phyloP scores from a whole-genome alignment of 2,113 vertebrate species.

The Martes martes region DNA sequence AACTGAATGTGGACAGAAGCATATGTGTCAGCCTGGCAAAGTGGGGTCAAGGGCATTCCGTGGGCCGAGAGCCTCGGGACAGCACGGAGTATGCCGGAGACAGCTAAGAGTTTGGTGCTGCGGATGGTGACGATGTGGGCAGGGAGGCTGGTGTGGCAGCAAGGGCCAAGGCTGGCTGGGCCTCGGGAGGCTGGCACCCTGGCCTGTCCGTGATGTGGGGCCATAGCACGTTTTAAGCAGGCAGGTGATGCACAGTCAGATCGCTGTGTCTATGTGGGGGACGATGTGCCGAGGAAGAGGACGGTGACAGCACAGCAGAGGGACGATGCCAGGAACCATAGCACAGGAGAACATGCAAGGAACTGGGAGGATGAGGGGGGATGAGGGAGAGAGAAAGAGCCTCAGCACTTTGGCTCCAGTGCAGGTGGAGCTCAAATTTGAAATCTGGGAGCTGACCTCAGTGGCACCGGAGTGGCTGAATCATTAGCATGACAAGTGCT shows the following conservation, averaged over 20 bases:
- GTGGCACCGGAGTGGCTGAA: conserved; percentile 35
- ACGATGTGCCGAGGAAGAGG: rapidly evolving
- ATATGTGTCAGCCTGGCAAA: background rate
- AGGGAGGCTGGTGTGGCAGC: background rate
- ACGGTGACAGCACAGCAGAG: background rate
- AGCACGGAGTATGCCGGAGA: rapidly evolving
- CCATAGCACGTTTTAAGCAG: background rate
- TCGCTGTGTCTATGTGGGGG: background rate
- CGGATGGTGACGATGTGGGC: rapidly evolving
- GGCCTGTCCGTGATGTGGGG: background rate
- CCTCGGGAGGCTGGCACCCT: background rate
- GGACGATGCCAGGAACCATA: background rate
- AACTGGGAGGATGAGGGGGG: rapidly evolving
- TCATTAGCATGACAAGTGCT: conserved; percentile 77
- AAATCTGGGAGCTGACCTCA: conserved; percentile 44
- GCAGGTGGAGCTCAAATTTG: background rate
- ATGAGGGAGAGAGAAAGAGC: no score
- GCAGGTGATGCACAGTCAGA: background rate
- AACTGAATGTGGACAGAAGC: background rate
- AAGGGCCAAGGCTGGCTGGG: background rate
- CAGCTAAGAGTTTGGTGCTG: background rate
- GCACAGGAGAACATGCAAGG: rapidly evolving
- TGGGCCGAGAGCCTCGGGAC: no score
- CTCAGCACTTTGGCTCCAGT: background rate
- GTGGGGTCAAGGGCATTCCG: no score